Conservation (phyloP, 2,797 vertebrate species). For the Gambelia wislizenii region DNA sequence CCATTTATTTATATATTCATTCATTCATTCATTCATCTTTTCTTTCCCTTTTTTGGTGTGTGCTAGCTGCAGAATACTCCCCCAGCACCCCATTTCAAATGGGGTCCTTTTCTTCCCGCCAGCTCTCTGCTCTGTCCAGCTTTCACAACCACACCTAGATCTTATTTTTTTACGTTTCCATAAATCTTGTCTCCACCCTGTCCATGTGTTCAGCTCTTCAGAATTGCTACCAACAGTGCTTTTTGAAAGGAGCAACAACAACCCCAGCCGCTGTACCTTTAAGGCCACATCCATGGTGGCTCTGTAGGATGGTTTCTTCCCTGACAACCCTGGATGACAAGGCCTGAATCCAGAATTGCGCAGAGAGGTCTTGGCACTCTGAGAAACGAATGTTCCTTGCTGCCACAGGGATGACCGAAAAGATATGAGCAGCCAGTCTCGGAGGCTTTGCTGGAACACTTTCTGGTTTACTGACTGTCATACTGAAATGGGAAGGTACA, state of each 20-base stretch:
- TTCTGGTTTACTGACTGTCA: conserved; percentile 27
- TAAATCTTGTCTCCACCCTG: background rate
- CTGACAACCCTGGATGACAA: background rate
- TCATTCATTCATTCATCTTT: too few species aligned
- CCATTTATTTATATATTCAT: too few species aligned
- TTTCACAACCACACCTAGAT: too few species aligned
- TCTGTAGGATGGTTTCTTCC: background rate
- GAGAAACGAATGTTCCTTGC: background rate
- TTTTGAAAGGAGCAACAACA: background rate
- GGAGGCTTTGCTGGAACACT: background rate
- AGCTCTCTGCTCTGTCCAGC: too few species aligned
- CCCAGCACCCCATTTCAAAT: too few species aligned
- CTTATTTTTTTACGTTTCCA: background rate
- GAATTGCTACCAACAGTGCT: background rate
- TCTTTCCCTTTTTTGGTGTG: too few species aligned
- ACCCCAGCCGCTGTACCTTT: too few species aligned
- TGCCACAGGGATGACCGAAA: background rate
- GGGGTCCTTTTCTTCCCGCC: too few species aligned
- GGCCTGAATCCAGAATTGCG: background rate
- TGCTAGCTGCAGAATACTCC: too few species aligned
- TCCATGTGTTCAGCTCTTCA: background rate
- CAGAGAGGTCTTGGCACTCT: background rate
- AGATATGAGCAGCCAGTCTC: background rate
- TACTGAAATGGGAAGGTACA: background rate
- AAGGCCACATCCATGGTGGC: background rate